phyloP scores from a whole-genome alignment of 2,797 vertebrate species.

The Loriculus beryllinus region DNA sequence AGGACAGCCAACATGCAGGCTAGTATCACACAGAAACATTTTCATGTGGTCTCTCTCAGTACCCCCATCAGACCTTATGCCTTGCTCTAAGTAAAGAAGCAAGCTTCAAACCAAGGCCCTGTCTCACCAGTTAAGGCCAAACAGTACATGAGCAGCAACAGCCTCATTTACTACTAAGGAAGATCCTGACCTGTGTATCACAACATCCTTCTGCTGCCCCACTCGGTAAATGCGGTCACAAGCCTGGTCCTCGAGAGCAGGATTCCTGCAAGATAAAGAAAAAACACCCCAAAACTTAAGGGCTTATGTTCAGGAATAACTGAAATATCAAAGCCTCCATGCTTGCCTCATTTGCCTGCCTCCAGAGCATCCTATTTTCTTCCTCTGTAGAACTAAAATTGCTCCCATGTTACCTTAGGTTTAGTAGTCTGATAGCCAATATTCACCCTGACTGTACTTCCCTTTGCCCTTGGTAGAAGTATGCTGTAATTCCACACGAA shows the following conservation, averaged over 20 bases:
- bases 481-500: neutral
- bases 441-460: neutral
- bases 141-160: neutral
- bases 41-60: neutral
- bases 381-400: neutral
- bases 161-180: neutral
- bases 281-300: neutral
- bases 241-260: conserved; percentile 94
- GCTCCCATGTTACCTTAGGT: neutral
- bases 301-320: neutral
- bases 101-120: neutral
- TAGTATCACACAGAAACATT: neutral
- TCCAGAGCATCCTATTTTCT: neutral
- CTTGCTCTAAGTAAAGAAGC: neutral
- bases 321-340: neutral
- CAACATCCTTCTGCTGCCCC: conserved; percentile 88
- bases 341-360: neutral
- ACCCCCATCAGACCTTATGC: neutral
- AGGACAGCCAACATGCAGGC: neutral
- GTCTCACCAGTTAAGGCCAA: neutral
- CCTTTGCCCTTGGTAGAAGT: neutral
- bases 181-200: conserved; percentile 86
- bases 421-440: neutral
- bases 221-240: conserved; percentile 96
- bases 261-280: conserved; percentile 83